Evolutionary conservation across 2,888 invertebrate genomes (phyloP).

Genomic region (Coenonympha arcania): DNA sequence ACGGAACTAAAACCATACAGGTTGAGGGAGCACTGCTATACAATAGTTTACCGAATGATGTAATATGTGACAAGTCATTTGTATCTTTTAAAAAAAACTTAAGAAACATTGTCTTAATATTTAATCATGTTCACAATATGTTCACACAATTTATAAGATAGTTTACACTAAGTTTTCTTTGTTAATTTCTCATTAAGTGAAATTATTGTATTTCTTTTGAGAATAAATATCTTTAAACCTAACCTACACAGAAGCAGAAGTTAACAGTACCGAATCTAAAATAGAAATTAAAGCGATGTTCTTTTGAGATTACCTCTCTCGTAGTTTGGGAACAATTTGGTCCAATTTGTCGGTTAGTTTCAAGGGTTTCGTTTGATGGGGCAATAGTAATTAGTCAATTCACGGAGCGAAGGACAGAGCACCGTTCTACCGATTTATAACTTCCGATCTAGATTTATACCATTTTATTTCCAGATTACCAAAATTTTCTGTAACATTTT

Average conservation of each 20-base stretch:
- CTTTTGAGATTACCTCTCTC: constrained; percentile 15
- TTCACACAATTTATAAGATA: too few species aligned
- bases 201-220: too few species aligned
- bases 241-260: neutral
- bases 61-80: too few species aligned
- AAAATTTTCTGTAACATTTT: neutral
- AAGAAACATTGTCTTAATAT: too few species aligned
- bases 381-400: constrained; percentile 56
- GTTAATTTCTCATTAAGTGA: too few species aligned
- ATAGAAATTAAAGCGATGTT: constrained; percentile 12
- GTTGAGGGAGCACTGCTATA: too few species aligned
- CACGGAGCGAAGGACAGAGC: constrained; percentile 36
- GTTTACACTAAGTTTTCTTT: too few species aligned
- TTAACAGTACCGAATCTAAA: constrained; percentile 3
- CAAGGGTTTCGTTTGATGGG: constrained; percentile 47
- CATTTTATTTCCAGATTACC: neutral
- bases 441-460: constrained; percentile 29
- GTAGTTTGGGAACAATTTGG: constrained; percentile 32
- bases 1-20: too few species aligned
- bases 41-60: too few species aligned
- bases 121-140: too few species aligned
- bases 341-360: constrained; percentile 43
- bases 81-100: too few species aligned
- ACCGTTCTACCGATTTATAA: constrained; percentile 44
- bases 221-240: too few species aligned